These are phyloP conservation scores for Cuniculus paca DNA, from an alignment of 2,797 vertebrate genomes.

Conservation along the genomic window DNA sequence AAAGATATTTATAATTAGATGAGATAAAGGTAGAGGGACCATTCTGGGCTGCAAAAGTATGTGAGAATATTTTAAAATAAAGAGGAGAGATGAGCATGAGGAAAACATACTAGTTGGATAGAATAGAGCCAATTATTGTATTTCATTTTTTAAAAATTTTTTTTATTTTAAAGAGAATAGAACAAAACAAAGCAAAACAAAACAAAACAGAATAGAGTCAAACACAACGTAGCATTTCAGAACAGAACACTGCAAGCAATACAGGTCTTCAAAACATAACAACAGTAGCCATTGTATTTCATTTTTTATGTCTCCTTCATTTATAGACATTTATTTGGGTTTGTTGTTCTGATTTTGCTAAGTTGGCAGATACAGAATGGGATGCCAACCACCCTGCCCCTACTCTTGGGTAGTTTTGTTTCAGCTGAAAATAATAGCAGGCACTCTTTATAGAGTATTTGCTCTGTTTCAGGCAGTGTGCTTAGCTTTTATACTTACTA, in stretches of 20 bases:
- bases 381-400: no score
- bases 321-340: neutral
- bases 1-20: neutral
- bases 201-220: no score
- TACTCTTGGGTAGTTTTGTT: neutral
- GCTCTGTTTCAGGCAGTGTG: neutral
- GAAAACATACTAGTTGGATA: neutral
- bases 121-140: neutral
- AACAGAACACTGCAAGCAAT: no score
- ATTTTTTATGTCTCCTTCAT: neutral
- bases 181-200: no score
- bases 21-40: neutral
- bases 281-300: no score
- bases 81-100: neutral
- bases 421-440: neutral
- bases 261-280: no score
- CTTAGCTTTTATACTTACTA: neutral
- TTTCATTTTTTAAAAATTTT: conserved; percentile 32
- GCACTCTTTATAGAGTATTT: neutral
- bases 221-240: no score
- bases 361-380: neutral
- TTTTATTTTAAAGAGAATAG: no score
- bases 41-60: neutral
- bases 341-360: neutral
- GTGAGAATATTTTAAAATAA: neutral